Evolutionary conservation across 2,113 vertebrate genomes (phyloP).

Genomic region (Phalacrocorax pelagicus): DNA sequence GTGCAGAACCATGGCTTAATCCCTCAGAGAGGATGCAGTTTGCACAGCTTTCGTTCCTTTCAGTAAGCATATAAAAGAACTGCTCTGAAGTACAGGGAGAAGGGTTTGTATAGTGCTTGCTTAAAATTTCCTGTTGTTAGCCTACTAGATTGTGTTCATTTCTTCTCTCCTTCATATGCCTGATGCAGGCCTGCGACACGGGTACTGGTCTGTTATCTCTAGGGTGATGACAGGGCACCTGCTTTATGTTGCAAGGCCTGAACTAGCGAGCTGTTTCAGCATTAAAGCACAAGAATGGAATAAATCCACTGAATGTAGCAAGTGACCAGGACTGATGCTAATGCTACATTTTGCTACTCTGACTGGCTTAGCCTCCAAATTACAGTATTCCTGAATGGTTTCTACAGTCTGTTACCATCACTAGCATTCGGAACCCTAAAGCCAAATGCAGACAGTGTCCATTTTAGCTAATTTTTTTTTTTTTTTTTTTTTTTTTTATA

Average conservation of each 20-base stretch:
- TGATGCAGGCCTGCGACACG: not conserved
- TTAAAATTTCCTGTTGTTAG: not conserved
- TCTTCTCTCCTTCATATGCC: accelerated
- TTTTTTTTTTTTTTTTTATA: not conserved
- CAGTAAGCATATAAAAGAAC: not conserved
- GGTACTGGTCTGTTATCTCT: not conserved
- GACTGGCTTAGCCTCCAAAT: not conserved
- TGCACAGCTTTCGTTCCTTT: not conserved
- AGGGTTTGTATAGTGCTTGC: not conserved
- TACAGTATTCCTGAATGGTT: not conserved
- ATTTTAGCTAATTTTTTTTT: not conserved
- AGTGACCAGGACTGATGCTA: not conserved
- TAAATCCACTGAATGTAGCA: not conserved
- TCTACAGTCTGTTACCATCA: not conserved
- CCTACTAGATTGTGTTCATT: not conserved
- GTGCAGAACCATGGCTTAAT: not conserved
- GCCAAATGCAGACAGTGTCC: not conserved
- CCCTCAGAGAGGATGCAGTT: not conserved
- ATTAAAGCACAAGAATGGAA: not conserved
- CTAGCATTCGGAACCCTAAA: not conserved
- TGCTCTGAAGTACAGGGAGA: not conserved
- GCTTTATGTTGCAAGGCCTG: not conserved
- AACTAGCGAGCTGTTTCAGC: not conserved
- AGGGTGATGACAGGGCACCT: not conserved
- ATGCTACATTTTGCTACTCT: not conserved